These are phyloP conservation scores for Carcinoscorpius rotundicauda DNA, from an alignment of 1,140 invertebrate genomes.

Conservation along the genomic window DNA sequence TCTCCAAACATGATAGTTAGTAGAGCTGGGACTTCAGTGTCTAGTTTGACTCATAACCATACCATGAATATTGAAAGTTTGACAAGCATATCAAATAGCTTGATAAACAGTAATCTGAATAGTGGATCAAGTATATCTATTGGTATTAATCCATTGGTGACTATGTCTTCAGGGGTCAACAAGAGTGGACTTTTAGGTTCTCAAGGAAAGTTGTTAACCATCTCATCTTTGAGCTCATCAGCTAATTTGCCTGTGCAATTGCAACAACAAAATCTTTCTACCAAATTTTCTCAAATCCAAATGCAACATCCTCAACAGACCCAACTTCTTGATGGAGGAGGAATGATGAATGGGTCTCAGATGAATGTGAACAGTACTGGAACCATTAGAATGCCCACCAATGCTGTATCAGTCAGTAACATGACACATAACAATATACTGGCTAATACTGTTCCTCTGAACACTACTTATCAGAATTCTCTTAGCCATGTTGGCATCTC, in stretches of 20 bases:
- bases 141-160: slow-evolving; percentile 13
- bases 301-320: slow-evolving; percentile 12
- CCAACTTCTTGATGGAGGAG: too few species aligned
- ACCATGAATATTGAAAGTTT: slow-evolving; percentile 14
- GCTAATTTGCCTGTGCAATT: too few species aligned
- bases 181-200: slow-evolving; percentile 11
- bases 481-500: slow-evolving; percentile 10
- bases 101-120: slow-evolving; percentile 18
- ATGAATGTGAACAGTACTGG: slow-evolving; percentile 22
- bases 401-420: slow-evolving; percentile 8
- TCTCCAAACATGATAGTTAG: slow-evolving; percentile 19
- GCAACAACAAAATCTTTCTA: too few species aligned
- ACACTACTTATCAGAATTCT: slow-evolving; percentile 17
- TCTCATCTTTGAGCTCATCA: slow-evolving; percentile 2
- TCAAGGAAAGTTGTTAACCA: slow-evolving; percentile 12
- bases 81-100: slow-evolving; percentile 20
- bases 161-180: slow-evolving; percentile 1
- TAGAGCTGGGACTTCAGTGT: slow-evolving; percentile 16
- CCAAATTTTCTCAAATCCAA: slow-evolving; percentile 1
- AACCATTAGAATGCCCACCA: slow-evolving; percentile 11
- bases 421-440: slow-evolving; percentile 16
- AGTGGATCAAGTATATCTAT: slow-evolving; percentile 12
- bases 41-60: slow-evolving; percentile 8
- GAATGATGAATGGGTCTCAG: slow-evolving; percentile 32
- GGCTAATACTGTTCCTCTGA: slow-evolving; percentile 5